Conservation (phyloP, 1,140 invertebrate genomes). For the Drosophila mauritiana region DNA sequence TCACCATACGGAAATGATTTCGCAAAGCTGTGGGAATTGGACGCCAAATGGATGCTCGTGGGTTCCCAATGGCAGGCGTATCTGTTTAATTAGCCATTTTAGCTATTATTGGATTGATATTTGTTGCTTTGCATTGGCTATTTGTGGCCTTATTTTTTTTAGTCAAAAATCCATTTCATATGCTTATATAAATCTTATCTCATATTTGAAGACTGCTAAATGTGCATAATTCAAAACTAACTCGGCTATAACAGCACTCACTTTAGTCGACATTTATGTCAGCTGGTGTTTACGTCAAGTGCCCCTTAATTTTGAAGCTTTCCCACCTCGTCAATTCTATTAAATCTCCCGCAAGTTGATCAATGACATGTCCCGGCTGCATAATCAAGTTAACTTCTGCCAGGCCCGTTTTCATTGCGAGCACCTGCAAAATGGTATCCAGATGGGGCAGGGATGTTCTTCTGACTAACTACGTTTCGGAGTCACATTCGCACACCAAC, state of each 20-base stretch:
- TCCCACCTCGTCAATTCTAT: slow-evolving; percentile 37
- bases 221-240: background rate
- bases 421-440: slow-evolving; percentile 30
- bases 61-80: background rate
- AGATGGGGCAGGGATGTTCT: slow-evolving; percentile 12
- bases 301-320: slow-evolving; percentile 7
- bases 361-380: slow-evolving; percentile 31
- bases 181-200: no score
- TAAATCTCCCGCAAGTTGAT: slow-evolving; percentile 45
- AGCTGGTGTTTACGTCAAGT: slow-evolving; percentile 12
- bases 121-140: background rate
- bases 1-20: slow-evolving; percentile 31
- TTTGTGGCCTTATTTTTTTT: background rate
- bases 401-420: slow-evolving; percentile 24
- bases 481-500: slow-evolving; percentile 9
- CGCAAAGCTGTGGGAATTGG: slow-evolving; percentile 10
- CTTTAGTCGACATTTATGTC: slow-evolving; percentile 24
- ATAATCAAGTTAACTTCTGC: slow-evolving; percentile 48
- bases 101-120: slow-evolving; percentile 2
- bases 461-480: slow-evolving; percentile 36
- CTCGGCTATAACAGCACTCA: background rate
- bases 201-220: background rate
- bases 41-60: slow-evolving; percentile 5
- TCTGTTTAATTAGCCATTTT: slow-evolving; percentile 9
- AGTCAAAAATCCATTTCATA: no score